A percentile compares a stretch with the other conserved stretches of the same genome.
These are phyloP conservation scores for Natator depressus DNA, from an alignment of 2,113 vertebrate genomes.

Conservation along the genomic window DNA sequence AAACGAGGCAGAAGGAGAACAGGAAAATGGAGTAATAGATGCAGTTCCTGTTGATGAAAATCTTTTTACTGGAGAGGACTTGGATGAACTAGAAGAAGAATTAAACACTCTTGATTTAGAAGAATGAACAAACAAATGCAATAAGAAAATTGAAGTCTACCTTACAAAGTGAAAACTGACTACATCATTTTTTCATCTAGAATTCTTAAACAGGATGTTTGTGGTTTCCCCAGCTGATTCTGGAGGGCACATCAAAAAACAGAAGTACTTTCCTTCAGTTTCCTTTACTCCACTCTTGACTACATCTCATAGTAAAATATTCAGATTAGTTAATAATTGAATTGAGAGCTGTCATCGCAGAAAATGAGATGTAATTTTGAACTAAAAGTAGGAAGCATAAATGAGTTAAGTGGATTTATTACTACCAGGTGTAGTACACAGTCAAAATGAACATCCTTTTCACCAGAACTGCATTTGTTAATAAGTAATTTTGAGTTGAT, in stretches of 20 bases:
- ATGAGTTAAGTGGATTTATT: conserved; percentile 64
- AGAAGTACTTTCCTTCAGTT: conserved; percentile 51
- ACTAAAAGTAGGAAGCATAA: conserved; percentile 62
- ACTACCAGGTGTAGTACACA: conserved; percentile 58
- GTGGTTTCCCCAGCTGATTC: conserved; percentile 72
- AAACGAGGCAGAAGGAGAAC: conserved; percentile 68
- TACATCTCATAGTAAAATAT: conserved; percentile 72
- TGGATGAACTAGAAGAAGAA: conserved; percentile 98
- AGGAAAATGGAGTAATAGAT: conserved; percentile 81
- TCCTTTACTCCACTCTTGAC: conserved; percentile 71
- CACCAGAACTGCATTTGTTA: conserved; percentile 50
- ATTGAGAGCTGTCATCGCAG: conserved; percentile 62
- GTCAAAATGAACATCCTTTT: conserved; percentile 9
- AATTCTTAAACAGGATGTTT: conserved; percentile 73
- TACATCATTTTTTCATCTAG: conserved; percentile 67
- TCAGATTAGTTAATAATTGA: conserved; percentile 71
- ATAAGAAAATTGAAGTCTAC: conserved; percentile 41
- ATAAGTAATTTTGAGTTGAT: conserved; percentile 63
- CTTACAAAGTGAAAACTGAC: conserved; percentile 75
- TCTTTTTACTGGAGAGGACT: conserved; percentile 97
- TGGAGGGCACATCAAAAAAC: conserved; percentile 57
- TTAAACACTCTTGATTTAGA: conserved; percentile 94
- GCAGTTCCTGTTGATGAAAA: conserved; percentile 98
- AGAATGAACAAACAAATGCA: conserved; percentile 81
- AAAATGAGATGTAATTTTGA: conserved; percentile 61